Conservation (phyloP, 2,113 vertebrate species). For the Grus americana region DNA sequence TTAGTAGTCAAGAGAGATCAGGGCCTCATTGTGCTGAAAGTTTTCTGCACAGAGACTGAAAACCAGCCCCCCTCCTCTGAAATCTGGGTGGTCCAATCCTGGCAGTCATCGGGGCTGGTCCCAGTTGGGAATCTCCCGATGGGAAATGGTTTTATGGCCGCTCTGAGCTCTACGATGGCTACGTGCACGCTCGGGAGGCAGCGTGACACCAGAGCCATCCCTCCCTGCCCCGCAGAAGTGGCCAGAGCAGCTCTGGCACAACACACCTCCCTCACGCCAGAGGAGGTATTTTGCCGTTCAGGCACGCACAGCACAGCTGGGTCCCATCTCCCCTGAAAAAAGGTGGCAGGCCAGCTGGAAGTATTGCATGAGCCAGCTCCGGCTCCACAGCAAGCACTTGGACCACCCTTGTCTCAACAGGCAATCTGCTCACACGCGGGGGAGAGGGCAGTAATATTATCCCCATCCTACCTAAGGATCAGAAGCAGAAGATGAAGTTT, state of each 20-base stretch:
- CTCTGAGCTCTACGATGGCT: not conserved
- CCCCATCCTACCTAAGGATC: not conserved
- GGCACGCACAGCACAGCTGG: slow-evolving; percentile 55
- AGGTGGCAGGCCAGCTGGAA: slow-evolving; percentile 62
- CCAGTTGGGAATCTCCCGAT: not conserved
- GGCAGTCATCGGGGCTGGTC: not conserved
- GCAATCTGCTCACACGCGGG: rapidly evolving
- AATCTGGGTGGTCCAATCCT: slow-evolving; percentile 45
- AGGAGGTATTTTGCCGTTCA: not conserved
- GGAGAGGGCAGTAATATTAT: not conserved
- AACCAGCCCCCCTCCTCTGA: not conserved
- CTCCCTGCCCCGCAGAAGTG: not conserved
- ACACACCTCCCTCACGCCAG: rapidly evolving
- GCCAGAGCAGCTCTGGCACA: not conserved
- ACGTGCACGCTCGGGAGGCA: rapidly evolving
- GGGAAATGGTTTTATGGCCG: not conserved
- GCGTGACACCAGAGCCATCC: not conserved
- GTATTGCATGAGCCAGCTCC: slow-evolving; percentile 4
- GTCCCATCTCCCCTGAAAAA: slow-evolving; percentile 36
- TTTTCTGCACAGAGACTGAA: not conserved
- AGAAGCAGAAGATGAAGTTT: not conserved
- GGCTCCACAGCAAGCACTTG: not conserved
- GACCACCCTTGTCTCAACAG: slow-evolving; percentile 57
- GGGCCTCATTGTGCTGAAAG: not conserved
- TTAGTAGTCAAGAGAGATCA: slow-evolving; percentile 22